Evolutionary conservation across 2,797 vertebrate species (phyloP), one percentile per base, ranked within the genome.

Genomic region (Diplodus sargus): DNA sequence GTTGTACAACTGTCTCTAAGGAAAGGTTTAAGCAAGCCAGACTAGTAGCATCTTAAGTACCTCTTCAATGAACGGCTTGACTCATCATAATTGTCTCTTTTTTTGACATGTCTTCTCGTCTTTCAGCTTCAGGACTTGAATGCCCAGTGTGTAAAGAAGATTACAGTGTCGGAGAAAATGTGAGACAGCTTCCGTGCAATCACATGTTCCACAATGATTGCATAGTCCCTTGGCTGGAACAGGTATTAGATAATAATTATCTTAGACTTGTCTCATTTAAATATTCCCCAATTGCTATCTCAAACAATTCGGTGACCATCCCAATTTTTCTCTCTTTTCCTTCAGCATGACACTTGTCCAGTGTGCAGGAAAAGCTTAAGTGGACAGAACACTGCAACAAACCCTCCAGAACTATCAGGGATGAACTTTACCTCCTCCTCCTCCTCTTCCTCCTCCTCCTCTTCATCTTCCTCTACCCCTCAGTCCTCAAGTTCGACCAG

Each of bases 141-240:
- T 99, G 98, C 88, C 97, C 98, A 0, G 98, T 99, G 85, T 99
- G 98, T 95, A 99, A 99, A 96, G 98, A 99, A 78, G 98, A 99
- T 91, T 99, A 99, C 70, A 96, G 95, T 39, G 93, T 96, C 2
- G 97, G 97, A 4, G 98, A 99, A 86, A 97, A 79, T 0, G 98
- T 99, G 85, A 95, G 98, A 85, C 98, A 98, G 91, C 93, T 99
- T 78, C 98, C 98, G 0, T 99, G 98, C 94, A 99, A 98, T 95
- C 98, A 99, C 90, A 95, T 99, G 85, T 99, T 99, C 95, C 98
- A 99, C 22, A 96, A 98, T 28, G 96, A 97, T 90, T 99, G 98
- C 91, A 99, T 99, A 51, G 96, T 99, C 78, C 97, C 98, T 20
- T 99, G 98, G 98, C 95, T 99, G 83, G 97, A 99, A 88, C 97